Evolutionary conservation across 1,140 invertebrate species (phyloP).

Genomic region (Cydia splendana): DNA sequence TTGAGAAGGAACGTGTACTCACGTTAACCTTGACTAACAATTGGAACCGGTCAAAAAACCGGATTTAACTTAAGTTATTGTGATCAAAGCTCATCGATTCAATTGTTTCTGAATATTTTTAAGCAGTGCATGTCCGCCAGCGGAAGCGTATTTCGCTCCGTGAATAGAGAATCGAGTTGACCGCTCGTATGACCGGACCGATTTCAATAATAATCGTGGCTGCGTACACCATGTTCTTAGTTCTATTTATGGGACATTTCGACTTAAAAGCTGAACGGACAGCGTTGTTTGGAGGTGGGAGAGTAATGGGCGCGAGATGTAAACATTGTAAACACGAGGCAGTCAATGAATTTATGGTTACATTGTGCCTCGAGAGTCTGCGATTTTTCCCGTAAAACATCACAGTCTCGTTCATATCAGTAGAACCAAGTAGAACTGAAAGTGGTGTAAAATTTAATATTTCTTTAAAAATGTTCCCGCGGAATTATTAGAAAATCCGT

Average conservation of each 20-base stretch:
- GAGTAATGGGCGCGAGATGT: conserved; percentile 30
- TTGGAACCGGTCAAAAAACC: conserved; percentile 20
- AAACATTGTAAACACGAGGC: conserved; percentile 24
- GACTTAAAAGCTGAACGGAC: conserved; percentile 31
- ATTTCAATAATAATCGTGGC: conserved; percentile 33
- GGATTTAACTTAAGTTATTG: conserved; percentile 27
- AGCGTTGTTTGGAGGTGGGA: conserved; percentile 23
- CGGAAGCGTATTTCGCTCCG: conserved; percentile 55
- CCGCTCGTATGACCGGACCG: conserved; percentile 30
- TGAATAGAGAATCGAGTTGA: conserved; percentile 60
- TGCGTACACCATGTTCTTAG: conserved; percentile 9
- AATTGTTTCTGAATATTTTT: conserved; percentile 48
- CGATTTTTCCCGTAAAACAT: conserved; percentile 19
- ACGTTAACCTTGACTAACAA: conserved; percentile 24
- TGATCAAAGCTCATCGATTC: conserved; percentile 31
- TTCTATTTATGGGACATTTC: conserved; percentile 26
- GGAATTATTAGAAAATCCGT: no score
- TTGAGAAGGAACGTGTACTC: not conserved
- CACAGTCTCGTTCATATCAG: not conserved
- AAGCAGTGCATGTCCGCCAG: conserved; percentile 53
- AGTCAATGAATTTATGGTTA: conserved; percentile 32
- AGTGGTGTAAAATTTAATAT: not conserved
- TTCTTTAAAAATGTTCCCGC: no score
- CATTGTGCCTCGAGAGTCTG: conserved; percentile 17
- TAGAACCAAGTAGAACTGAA: not conserved